Evolutionary conservation across 2,888 invertebrate species (phyloP), one percentile per base, ranked within the genome.

Genomic region (Ellobium chinense): DNA sequence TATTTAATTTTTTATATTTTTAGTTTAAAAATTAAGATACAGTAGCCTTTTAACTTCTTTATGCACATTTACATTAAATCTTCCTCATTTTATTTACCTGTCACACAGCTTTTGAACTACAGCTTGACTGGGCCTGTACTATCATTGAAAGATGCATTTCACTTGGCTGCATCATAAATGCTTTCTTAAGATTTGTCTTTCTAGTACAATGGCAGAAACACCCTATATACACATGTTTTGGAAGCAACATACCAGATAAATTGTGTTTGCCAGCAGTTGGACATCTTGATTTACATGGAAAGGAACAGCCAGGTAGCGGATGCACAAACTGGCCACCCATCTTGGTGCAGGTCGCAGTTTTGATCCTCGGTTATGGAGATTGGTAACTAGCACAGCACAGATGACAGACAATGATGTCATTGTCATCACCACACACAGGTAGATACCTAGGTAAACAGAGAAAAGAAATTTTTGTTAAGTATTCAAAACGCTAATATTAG

Each of bases 341-440:
- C 76, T 62, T 18, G 91, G 91, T 5, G 91, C 90, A 29, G 89
- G 85, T 34, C 88, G 87, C 14, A 89, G 89, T 82, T 91, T 92
- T 21, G 87, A 85, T 27, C 92, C 92, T 27, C 91, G 79, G 84
- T 91, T 89, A 81, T 95, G 94, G 79, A 94, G 93, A 89, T 95
- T 95, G 72, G 95, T 93, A 9, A 94, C 94, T 85, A 94, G 92
- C 37, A 94, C 94, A n/a, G 94, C 94, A 93, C 94, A 93, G 78
- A 94, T 94, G 79, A 93, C 92, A 9, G 92, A 91, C 62, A 92
- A 80, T 24, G 92, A 92, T 63, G 94, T 94, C 92, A 94, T 94
- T 73, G 94, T 94, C 94, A 95, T 95, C 56, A 94, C 94, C 14
- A 93, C 93, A 34, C 94, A 95, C 83, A 95, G 90, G 89, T 95